A percentile compares a stretch with the other conserved stretches of the same genome.
phyloP scores from a whole-genome alignment of 2,797 vertebrate species.

The Muscicapa striata region DNA sequence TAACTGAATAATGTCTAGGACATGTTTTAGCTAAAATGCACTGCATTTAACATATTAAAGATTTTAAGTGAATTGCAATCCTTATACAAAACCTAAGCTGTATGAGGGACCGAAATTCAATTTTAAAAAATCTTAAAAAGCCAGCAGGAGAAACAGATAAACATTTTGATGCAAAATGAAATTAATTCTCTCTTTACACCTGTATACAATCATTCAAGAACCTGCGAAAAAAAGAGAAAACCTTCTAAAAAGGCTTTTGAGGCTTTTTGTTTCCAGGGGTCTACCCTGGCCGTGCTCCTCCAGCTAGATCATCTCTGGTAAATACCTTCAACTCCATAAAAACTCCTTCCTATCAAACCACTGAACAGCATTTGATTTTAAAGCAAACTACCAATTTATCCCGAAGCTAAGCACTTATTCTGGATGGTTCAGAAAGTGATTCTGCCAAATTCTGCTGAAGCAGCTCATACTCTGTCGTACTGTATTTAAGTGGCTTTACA shows the following conservation, averaged over 20 bases:
- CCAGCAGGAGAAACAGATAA: conserved; percentile 39
- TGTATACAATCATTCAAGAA: neutral
- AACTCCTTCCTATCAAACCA: neutral
- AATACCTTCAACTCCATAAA: neutral
- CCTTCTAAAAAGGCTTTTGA: neutral
- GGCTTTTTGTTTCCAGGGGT: neutral
- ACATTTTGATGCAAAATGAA: conserved; percentile 71
- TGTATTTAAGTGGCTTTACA: neutral
- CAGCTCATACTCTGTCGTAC: neutral
- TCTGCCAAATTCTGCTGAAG: neutral
- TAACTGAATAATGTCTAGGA: conserved; percentile 1
- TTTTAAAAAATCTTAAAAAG: conserved; percentile 2
- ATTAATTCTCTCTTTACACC: conserved; percentile 44
- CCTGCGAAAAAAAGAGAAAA: neutral
- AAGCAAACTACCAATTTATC: neutral
- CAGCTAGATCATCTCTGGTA: neutral
- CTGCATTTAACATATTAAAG: conserved; percentile 46
- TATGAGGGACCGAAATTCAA: conserved; percentile 35
- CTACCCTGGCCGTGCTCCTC: neutral
- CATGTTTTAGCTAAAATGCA: conserved; percentile 51
- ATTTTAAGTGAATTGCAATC: conserved; percentile 59
- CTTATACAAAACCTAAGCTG: conserved; percentile 11
- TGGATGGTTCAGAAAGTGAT: neutral
- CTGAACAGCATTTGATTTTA: neutral
- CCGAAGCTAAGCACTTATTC: neutral